phyloP scores from a whole-genome alignment of 2,113 vertebrate species.

The Grus americana region DNA sequence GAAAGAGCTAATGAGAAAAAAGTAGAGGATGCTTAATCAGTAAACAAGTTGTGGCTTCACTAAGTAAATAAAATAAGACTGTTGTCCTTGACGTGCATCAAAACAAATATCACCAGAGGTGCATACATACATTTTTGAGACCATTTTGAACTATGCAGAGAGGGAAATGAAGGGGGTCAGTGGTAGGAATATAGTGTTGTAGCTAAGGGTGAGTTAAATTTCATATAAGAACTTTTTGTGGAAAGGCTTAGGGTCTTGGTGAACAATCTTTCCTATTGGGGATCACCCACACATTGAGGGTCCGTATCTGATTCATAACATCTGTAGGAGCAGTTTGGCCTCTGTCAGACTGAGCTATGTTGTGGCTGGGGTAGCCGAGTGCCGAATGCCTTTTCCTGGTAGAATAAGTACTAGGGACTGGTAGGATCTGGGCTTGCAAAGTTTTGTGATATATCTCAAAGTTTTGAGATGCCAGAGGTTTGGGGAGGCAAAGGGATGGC shows the following conservation, averaged over 20 bases:
- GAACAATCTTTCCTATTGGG: neutral
- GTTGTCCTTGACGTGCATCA: neutral
- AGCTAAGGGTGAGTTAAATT: neutral
- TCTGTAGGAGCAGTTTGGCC: neutral
- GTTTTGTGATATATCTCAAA: neutral
- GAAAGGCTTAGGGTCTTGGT: neutral
- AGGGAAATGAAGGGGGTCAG: neutral
- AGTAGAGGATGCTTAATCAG: neutral
- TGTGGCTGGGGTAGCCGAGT: neutral
- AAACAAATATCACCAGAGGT: neutral
- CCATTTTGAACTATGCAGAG: neutral
- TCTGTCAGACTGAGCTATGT: neutral
- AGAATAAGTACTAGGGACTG: neutral
- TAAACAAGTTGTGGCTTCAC: neutral
- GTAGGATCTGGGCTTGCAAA: neutral
- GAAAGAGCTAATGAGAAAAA: neutral
- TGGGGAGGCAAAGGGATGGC: neutral
- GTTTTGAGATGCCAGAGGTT: neutral
- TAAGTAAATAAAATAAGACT: neutral
- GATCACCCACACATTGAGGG: neutral
- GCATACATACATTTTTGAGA: neutral
- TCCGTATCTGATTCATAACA: neutral
- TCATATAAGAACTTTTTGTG: neutral
- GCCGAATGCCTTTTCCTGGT: neutral
- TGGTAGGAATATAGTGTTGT: neutral